Evolutionary conservation across 2,797 vertebrate species (phyloP).

Genomic region (Enteromius unitaeniatus): DNA sequence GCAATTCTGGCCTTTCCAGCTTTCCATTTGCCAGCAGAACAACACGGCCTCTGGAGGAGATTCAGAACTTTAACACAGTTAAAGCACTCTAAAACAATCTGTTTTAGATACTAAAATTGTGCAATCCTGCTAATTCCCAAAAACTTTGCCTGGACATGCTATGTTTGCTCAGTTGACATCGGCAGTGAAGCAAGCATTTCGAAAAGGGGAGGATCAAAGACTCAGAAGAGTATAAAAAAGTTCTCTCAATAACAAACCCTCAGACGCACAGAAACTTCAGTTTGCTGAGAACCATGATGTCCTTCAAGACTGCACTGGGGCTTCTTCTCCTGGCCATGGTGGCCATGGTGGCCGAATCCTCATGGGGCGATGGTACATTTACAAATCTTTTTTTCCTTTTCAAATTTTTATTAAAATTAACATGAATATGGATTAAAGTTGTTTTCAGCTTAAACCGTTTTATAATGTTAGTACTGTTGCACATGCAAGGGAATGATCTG

Average conservation of each 20-base stretch:
- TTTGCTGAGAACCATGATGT: conserved; percentile 49
- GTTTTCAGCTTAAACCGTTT: neutral
- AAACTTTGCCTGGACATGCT: neutral
- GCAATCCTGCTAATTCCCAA: conserved; percentile 39
- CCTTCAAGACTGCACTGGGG: conserved; percentile 38
- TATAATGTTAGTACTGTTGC: neutral
- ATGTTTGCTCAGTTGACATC: conserved; percentile 13
- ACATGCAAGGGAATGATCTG: neutral
- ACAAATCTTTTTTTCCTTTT: neutral
- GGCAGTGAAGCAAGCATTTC: conserved; percentile 1
- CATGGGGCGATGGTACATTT: conserved; percentile 58
- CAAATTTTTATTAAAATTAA: neutral
- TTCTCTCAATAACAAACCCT: neutral
- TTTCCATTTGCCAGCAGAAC: neutral
- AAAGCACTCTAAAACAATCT: neutral
- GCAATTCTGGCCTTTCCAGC: neutral
- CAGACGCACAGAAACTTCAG: neutral
- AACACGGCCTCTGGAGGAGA: neutral
- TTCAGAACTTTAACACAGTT: neutral
- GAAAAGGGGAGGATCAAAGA: neutral
- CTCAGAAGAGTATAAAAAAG: conserved; percentile 36
- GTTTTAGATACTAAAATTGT: neutral
- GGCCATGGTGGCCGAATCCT: conserved; percentile 49
- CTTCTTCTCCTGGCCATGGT: conserved; percentile 54
- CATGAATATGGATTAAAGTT: neutral